These are phyloP conservation scores for Hyppa rectilinea DNA, from an alignment of 2,888 invertebrate species.

Conservation along the genomic window DNA sequence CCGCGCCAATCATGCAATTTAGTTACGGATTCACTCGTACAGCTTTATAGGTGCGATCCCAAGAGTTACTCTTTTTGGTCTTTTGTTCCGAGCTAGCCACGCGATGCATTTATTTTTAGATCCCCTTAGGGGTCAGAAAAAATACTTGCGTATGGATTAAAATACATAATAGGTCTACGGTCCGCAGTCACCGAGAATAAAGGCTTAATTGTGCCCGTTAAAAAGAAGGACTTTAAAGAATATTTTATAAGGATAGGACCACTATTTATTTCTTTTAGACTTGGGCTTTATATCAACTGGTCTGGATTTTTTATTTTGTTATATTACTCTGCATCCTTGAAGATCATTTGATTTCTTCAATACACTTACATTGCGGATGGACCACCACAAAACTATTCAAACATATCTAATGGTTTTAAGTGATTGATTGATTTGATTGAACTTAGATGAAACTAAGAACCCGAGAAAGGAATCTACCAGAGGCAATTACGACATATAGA, in stretches of 20 bases:
- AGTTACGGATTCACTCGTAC: slow-evolving; percentile 47
- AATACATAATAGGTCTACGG: slow-evolving; percentile 54
- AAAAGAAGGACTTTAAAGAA: slow-evolving; percentile 47
- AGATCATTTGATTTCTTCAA: slow-evolving; percentile 22
- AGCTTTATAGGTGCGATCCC: slow-evolving; percentile 49
- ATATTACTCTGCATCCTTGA: slow-evolving; percentile 5
- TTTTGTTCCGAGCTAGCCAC: slow-evolving; percentile 50
- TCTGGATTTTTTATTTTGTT: slow-evolving; percentile 8
- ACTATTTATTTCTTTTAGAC: slow-evolving; percentile 36
- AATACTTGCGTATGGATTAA: slow-evolving; percentile 56
- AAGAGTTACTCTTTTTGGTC: slow-evolving; percentile 44
- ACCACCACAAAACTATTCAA: slow-evolving; percentile 20
- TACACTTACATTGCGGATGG: slow-evolving; percentile 4
- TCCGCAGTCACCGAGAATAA: slow-evolving; percentile 52
- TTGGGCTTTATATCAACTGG: background rate
- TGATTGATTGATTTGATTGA: slow-evolving; percentile 18
- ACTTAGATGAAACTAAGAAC: slow-evolving; percentile 13
- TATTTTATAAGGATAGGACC: slow-evolving; percentile 46
- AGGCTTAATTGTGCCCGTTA: slow-evolving; percentile 54
- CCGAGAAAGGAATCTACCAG: background rate
- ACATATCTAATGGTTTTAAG: slow-evolving; percentile 25
- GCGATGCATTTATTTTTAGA: slow-evolving; percentile 63
- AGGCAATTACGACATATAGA: too few species aligned
- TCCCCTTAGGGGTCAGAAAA: slow-evolving; percentile 53
- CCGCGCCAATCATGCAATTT: slow-evolving; percentile 54